Evolutionary conservation across 2,888 invertebrate genomes (phyloP).

Genomic region (Phlogophora meticulosa): DNA sequence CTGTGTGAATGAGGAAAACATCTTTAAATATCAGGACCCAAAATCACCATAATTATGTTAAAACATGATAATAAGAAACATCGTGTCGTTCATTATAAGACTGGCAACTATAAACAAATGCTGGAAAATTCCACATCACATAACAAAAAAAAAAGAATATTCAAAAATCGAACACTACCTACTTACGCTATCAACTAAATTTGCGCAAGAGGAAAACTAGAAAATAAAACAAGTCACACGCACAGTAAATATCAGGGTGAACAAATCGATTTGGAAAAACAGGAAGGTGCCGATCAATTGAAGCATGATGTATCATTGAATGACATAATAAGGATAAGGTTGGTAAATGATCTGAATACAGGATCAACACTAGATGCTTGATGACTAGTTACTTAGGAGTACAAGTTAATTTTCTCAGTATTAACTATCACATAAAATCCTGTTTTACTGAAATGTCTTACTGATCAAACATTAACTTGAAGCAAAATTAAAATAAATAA

Average conservation of each 20-base stretch:
- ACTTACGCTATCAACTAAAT: background rate
- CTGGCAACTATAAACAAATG: background rate
- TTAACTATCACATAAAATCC: background rate
- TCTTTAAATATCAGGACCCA: background rate
- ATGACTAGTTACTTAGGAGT: background rate
- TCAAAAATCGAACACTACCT: background rate
- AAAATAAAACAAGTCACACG: conserved; percentile 9
- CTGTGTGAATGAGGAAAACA: background rate
- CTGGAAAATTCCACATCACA: background rate
- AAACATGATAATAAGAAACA: background rate
- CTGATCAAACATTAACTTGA: background rate
- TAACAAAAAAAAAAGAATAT: background rate
- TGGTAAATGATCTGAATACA: background rate
- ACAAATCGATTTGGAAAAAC: conserved; percentile 13
- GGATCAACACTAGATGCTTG: background rate
- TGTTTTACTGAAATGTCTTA: background rate
- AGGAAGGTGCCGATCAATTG: conserved; percentile 3
- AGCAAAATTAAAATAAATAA: conserved; percentile 18
- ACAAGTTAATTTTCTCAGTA: background rate
- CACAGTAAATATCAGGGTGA: background rate
- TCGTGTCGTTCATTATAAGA: background rate
- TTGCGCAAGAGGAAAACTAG: conserved; percentile 3
- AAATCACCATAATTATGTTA: background rate
- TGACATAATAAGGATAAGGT: conserved; percentile 4
- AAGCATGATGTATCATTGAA: background rate